Base-by-base conservation (phyloP, 2,888 invertebrate species). In the Empis stercorea region DNA sequence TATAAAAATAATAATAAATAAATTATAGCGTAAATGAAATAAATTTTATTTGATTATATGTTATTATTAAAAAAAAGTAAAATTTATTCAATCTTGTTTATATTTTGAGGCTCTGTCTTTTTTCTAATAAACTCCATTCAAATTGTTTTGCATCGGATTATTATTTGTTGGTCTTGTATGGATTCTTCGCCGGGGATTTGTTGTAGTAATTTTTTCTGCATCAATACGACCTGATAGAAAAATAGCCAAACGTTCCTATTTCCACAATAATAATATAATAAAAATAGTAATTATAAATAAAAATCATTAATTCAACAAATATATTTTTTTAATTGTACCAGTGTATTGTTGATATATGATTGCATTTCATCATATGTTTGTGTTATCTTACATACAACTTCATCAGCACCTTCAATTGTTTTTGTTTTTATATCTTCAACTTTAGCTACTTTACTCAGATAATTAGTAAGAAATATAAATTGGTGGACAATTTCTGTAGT, bases 171-270 rank as follows among this genome's bases (percentile, higher is more conserved):
- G 56, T 43, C 54, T 50, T n/a, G 53, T 46, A 36, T 59, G 53
- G 39, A 55, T 75, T 66, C 58, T 71, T 57, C 59, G 71, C 63
- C 59, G 71, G 63, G 66, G 67, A 58, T 52, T 71, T 53, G 69
- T 65, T 16, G 72, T 72, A 6, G 72, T 60, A 3, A 76, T 73
- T 60, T 80, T 80, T 56, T 76, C 76, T 1, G 75, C 71, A 57
- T 76, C 76, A 45, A 80, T 78, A 52, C 80, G 79, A 42, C 81
- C 81, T 11, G 81, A 81, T 44, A 81, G 61, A 56, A 80, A 78
- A 48, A 75, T 70, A 1, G 82, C 81, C 43, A 81, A 61, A 48
- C 77, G 76, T 60, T 80, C 81, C 81, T 81, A 56, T 15, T 62
- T 51, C 41, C 51, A 40, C 37, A 30, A 40, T 5, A 36, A 39